Conservation (phyloP, 2,888 invertebrate genomes). For the Limulus polyphemus region DNA sequence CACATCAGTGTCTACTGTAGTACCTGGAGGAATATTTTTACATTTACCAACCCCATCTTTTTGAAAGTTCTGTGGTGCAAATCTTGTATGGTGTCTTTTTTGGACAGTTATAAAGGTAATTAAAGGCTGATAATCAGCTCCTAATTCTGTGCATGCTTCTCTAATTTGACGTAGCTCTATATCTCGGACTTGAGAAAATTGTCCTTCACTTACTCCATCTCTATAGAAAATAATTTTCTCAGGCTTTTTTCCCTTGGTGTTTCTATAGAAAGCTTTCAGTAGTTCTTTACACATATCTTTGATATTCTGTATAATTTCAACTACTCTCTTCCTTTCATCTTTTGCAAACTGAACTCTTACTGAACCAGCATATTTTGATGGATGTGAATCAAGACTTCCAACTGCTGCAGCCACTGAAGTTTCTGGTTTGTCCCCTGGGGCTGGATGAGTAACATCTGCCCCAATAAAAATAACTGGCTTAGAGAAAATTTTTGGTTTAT, state of each 20-base stretch:
- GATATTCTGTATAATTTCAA: constrained; percentile 63
- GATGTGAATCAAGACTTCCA: constrained; percentile 52
- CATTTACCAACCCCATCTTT: constrained; percentile 31
- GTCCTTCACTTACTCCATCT: constrained; percentile 78
- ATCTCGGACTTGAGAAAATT: constrained; percentile 49
- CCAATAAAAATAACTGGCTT: constrained; percentile 55
- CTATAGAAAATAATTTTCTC: constrained; percentile 54
- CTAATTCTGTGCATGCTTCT: constrained; percentile 51
- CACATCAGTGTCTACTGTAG: constrained; percentile 70
- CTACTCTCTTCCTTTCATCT: constrained; percentile 34
- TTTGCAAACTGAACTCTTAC: constrained; percentile 59
- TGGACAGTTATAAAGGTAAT: constrained; percentile 89
- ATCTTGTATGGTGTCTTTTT: constrained; percentile 87
- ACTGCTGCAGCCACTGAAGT: constrained; percentile 55
- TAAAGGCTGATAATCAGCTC: constrained; percentile 51
- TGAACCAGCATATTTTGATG: constrained; percentile 43
- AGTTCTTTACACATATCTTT: constrained; percentile 54
- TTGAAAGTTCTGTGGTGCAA: constrained; percentile 11
- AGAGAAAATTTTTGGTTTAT: constrained; percentile 32
- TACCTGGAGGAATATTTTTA: constrained; percentile 68
- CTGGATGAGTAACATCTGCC: constrained; percentile 85
- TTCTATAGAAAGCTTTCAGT: constrained; percentile 35
- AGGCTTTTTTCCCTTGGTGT: constrained; percentile 37
- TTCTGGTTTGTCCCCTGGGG: constrained; percentile 52
- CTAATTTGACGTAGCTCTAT: constrained; percentile 43